Evolutionary conservation across 2,797 vertebrate genomes (phyloP).

Genomic region (Brachymystax lenok): DNA sequence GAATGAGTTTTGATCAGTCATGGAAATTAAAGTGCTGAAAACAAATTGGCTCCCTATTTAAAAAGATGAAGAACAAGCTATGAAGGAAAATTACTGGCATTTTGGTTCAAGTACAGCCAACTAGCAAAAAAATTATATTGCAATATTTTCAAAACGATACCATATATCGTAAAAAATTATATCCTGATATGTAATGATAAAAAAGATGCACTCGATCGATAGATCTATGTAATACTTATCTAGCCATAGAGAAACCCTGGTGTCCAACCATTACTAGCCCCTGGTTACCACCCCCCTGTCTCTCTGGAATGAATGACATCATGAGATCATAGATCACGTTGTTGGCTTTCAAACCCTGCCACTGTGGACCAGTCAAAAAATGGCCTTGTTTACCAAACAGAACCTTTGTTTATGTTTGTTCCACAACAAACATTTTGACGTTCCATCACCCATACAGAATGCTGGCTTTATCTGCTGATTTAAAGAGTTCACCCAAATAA

Average conservation of each 20-base stretch:
- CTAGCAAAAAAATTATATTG: no score
- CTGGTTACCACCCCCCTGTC: neutral
- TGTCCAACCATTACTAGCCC: neutral
- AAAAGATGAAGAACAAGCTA: no score
- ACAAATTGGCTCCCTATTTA: no score
- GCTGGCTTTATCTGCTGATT: slow-evolving; percentile 41
- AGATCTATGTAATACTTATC: neutral
- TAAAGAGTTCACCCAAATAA: neutral
- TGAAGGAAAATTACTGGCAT: no score
- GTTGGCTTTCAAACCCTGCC: slow-evolving; percentile 61
- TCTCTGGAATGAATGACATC: neutral
- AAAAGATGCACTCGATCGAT: no score
- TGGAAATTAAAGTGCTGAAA: no score
- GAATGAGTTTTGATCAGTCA: no score
- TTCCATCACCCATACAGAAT: slow-evolving; percentile 36
- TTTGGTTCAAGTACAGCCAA: no score
- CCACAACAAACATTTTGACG: slow-evolving; percentile 67
- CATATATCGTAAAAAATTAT: no score
- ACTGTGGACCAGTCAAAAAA: slow-evolving; percentile 43
- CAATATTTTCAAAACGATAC: no score
- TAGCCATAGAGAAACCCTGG: neutral
- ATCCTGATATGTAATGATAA: no score
- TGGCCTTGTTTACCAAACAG: slow-evolving; percentile 45
- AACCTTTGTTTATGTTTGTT: slow-evolving; percentile 51
- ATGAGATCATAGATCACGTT: neutral